These are phyloP conservation scores for Natrix natrix DNA, from an alignment of 2,797 vertebrate species.

Conservation along the genomic window DNA sequence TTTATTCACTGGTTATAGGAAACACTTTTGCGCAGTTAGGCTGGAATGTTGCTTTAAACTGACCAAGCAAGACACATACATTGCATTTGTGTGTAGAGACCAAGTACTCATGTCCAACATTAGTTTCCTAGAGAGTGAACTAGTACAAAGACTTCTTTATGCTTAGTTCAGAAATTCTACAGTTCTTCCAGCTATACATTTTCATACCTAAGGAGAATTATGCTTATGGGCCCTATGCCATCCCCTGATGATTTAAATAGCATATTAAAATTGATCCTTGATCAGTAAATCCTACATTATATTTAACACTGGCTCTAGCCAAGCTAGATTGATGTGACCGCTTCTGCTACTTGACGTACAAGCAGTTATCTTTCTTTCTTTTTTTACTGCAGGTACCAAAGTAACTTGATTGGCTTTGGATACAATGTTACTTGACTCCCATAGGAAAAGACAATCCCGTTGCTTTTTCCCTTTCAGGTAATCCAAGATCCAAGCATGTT, in stretches of 20 bases:
- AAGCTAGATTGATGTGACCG: neutral
- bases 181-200: neutral
- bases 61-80: neutral
- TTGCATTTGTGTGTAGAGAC: neutral
- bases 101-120: neutral
- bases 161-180: neutral
- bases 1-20: neutral
- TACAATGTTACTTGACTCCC: neutral
- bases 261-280: neutral
- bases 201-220: neutral
- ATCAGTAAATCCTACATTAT: neutral
- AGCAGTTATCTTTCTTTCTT: too few species aligned
- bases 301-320: neutral
- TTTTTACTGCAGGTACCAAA: neutral
- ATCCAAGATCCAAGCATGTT: neutral
- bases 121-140: neutral
- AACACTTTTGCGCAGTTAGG: neutral
- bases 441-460: too few species aligned
- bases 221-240: neutral
- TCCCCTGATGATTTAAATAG: neutral
- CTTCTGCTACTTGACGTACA: neutral
- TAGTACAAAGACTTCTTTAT: neutral
- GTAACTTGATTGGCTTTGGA: neutral
- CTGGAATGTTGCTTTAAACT: neutral
- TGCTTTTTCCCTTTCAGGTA: neutral